These are phyloP conservation scores for Plagodis dolabraria DNA, from an alignment of 2,888 invertebrate species.

Conservation along the genomic window DNA sequence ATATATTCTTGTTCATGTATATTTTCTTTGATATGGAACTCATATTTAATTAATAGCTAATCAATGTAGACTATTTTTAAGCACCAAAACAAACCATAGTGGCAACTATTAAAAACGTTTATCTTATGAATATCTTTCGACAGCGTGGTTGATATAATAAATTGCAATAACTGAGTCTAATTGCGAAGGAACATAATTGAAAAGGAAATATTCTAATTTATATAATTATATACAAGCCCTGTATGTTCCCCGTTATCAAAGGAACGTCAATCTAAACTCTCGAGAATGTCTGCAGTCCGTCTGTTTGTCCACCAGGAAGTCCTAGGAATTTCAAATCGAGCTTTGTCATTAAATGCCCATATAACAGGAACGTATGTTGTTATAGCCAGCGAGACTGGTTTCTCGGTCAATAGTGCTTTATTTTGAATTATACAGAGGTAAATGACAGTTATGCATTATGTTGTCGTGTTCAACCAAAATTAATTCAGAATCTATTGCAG, in stretches of 20 bases:
- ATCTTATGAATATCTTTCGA: no score
- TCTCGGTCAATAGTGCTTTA: conserved; percentile 1
- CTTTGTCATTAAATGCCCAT: conserved; percentile 58
- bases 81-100: no score
- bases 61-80: no score
- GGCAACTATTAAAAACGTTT: no score
- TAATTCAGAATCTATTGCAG: neutral
- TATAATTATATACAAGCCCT: neutral
- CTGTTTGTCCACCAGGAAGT: conserved; percentile 45
- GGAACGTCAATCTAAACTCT: conserved; percentile 24
- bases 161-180: no score
- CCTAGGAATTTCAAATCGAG: conserved; percentile 49
- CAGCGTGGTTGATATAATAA: no score
- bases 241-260: neutral
- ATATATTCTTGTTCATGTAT: no score
- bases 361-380: conserved; percentile 51
- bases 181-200: no score
- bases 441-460: neutral
- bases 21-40: no score
- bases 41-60: no score
- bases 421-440: neutral
- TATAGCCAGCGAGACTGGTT: conserved; percentile 52
- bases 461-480: neutral
- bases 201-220: neutral
- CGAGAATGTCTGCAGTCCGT: conserved; percentile 22